Conservation (phyloP, 2,113 vertebrate species). For the Spea bombifrons region DNA sequence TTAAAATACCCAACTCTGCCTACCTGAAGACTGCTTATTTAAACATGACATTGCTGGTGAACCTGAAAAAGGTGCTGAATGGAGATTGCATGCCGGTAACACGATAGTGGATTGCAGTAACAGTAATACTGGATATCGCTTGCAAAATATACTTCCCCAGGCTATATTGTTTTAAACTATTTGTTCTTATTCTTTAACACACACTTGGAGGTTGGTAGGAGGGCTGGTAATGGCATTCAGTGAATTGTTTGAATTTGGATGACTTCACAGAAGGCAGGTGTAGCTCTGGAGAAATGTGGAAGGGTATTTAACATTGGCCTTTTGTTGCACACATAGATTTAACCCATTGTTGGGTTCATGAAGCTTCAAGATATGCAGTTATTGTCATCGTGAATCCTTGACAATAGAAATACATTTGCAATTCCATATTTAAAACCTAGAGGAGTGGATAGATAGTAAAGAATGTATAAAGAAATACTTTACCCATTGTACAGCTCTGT, state of each 20-base stretch:
- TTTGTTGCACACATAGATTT: not conserved
- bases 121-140: slow-evolving; percentile 43
- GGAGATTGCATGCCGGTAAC: slow-evolving; percentile 38
- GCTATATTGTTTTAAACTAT: slow-evolving; percentile 39
- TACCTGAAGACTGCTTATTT: slow-evolving; percentile 57
- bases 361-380: too few relatives aligned
- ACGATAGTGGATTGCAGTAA: slow-evolving; percentile 30
- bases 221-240: slow-evolving; percentile 16
- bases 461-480: too few relatives aligned
- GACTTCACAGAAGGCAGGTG: slow-evolving; percentile 10
- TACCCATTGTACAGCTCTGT: too few relatives aligned
- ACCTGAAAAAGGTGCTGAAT: slow-evolving; percentile 46
- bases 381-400: too few relatives aligned
- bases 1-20: slow-evolving; percentile 72
- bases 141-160: slow-evolving; percentile 40
- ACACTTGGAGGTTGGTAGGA: slow-evolving; percentile 8
- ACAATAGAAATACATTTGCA: too few relatives aligned
- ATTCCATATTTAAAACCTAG: too few relatives aligned
- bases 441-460: too few relatives aligned
- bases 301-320: not conserved
- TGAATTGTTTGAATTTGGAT: slow-evolving; percentile 18
- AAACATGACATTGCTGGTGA: slow-evolving; percentile 52
- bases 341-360: too few relatives aligned
- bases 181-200: slow-evolving; percentile 37
- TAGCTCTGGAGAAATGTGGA: not conserved